Percentiles rank a stretch among this genome's conserved stretches.
Evolutionary conservation across 2,113 vertebrate genomes (phyloP).

Genomic region (Marmota flaviventris): DNA sequence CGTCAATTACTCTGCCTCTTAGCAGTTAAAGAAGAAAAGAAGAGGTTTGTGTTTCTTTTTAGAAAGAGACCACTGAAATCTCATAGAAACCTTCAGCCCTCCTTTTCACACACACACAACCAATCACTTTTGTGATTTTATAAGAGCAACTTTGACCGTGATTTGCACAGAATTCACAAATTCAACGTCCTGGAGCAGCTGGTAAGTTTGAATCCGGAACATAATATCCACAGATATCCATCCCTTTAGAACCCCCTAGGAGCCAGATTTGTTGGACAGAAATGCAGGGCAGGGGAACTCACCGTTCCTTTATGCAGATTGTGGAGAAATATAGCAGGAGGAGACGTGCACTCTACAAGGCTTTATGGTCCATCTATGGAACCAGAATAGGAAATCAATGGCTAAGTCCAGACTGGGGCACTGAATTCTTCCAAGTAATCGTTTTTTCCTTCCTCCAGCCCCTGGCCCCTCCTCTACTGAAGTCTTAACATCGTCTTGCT

Average conservation of each 20-base stretch:
- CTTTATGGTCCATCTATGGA: constrained; percentile 64
- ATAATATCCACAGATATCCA: not conserved
- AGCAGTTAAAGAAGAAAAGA: constrained; percentile 57
- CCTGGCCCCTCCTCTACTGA: constrained; percentile 57
- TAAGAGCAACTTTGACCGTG: constrained; percentile 40
- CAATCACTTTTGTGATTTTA: constrained; percentile 49
- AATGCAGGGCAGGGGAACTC: not conserved
- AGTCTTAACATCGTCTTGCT: constrained; percentile 62
- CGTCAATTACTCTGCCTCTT: constrained; percentile 85
- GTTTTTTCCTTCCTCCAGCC: constrained; percentile 51
- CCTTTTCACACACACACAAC: constrained; percentile 27
- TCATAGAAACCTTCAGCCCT: constrained; percentile 45
- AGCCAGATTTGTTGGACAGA: not conserved
- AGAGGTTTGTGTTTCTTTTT: constrained; percentile 4
- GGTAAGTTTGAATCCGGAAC: not conserved
- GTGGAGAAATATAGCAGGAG: not conserved
- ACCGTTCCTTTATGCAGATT: constrained; percentile 62
- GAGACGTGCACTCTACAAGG: not conserved
- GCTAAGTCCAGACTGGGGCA: constrained; percentile 66
- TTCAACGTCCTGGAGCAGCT: constrained; percentile 45
- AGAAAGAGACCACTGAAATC: constrained; percentile 23
- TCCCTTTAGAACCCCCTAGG: not conserved
- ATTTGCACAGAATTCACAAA: constrained; percentile 69
- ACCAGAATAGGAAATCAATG: constrained; percentile 78
- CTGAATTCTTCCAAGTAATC: constrained; percentile 74